Evolutionary conservation across 1,140 invertebrate species (phyloP).

Genomic region (Neodiprion pinetum): DNA sequence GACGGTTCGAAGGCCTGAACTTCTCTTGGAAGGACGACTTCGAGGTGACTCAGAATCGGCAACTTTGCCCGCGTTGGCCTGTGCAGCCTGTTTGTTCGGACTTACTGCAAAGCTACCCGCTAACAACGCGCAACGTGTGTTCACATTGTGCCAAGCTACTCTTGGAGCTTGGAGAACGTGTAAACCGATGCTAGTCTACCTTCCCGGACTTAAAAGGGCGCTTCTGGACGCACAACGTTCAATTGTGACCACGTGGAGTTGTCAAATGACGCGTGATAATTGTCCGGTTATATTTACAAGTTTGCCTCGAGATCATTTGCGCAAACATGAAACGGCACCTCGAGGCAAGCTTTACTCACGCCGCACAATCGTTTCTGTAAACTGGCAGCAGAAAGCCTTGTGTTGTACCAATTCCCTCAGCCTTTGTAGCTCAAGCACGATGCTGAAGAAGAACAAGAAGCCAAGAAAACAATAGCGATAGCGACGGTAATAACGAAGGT

Average conservation of each 20-base stretch:
- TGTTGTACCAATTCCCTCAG: no score
- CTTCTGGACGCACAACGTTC: not conserved
- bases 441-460: not conserved
- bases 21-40: no score
- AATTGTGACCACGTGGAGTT: not conserved
- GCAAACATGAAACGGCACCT: not conserved
- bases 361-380: not conserved
- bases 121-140: not conserved
- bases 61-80: not conserved
- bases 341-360: not conserved
- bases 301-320: conserved; percentile 11
- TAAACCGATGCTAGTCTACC: no score
- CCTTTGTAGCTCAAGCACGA: not conserved
- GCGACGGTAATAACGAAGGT: not conserved
- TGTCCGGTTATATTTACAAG: conserved; percentile 10
- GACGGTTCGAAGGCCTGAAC: not conserved
- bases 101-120: not conserved
- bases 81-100: conserved; percentile 7
- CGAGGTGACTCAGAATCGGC: not conserved
- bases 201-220: not conserved
- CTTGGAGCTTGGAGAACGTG: not conserved
- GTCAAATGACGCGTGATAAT: not conserved
- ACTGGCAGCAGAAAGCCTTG: no score
- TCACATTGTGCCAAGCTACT: not conserved
- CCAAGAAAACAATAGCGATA: not conserved